A percentile compares a stretch with the other conserved stretches of the same genome.
These are phyloP conservation scores for Proteles cristata DNA, from an alignment of 2,113 vertebrate species.

Conservation along the genomic window DNA sequence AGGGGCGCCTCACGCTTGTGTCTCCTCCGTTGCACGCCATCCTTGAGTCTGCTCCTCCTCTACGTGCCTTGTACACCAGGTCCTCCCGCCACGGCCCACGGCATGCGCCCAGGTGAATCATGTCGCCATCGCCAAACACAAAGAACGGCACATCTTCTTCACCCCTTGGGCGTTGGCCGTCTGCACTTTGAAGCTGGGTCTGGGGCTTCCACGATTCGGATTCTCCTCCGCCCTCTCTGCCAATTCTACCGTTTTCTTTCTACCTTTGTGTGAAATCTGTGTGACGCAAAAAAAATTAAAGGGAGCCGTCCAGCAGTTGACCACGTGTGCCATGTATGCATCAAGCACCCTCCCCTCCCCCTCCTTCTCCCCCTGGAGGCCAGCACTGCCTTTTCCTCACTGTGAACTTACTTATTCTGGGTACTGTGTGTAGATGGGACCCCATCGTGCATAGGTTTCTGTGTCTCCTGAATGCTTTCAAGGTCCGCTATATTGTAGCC, in stretches of 20 bases:
- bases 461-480: not conserved
- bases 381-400: not conserved
- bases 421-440: not conserved
- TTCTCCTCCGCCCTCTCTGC: not conserved
- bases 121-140: not conserved
- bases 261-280: not conserved
- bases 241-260: not conserved
- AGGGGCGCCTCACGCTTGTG: not conserved
- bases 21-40: not conserved
- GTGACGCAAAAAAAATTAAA: not conserved
- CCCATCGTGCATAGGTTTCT: not conserved
- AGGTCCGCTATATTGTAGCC: not conserved
- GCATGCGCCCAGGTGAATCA: too few species aligned
- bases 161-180: not conserved
- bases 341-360: not conserved
- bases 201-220: fast-evolving
- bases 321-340: not conserved
- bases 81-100: not conserved
- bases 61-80: not conserved
- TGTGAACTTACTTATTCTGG: not conserved
- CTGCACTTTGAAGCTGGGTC: too few species aligned
- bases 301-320: not conserved
- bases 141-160: not conserved
- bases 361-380: fast-evolving
- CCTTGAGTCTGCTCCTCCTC: fast-evolving